Percentiles rank a stretch among this genome's conserved stretches.
Evolutionary conservation across 92 coral and sea anemone genomes (phyloP).

Genomic region (Zoanthus solanderi): DNA sequence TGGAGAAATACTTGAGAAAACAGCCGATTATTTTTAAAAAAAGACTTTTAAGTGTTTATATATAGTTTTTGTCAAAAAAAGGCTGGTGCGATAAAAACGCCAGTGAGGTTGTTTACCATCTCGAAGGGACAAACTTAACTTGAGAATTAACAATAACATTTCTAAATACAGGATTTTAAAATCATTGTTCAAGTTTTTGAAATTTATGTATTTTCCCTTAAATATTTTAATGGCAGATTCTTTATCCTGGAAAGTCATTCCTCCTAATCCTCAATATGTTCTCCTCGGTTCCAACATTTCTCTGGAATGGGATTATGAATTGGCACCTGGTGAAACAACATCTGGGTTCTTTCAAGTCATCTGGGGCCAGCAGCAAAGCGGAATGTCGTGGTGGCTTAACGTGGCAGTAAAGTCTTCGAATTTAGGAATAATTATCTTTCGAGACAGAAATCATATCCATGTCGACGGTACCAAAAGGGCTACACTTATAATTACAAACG

Average conservation of each 20-base stretch:
- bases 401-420: slow-evolving; percentile 61
- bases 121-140: background rate
- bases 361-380: slow-evolving; percentile 50
- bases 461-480: slow-evolving; percentile 45
- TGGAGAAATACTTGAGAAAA: background rate
- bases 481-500: slow-evolving; percentile 57
- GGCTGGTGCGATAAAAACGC: background rate
- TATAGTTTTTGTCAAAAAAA: background rate
- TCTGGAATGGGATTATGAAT: slow-evolving; percentile 57
- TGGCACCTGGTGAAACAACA: slow-evolving; percentile 52
- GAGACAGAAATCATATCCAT: slow-evolving; percentile 47
- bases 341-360: slow-evolving; percentile 67
- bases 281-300: slow-evolving; percentile 58
- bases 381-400: slow-evolving; percentile 62
- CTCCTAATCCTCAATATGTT: slow-evolving; percentile 40
- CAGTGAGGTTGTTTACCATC: background rate
- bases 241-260: slow-evolving; percentile 64
- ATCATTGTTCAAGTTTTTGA: background rate
- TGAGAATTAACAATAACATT: background rate
- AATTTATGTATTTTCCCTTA: background rate
- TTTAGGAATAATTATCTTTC: slow-evolving; percentile 54
- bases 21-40: background rate
- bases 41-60: background rate
- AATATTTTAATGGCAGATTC: slow-evolving; percentile 19
- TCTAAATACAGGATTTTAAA: background rate